Evolutionary conservation across 2,888 invertebrate species (phyloP), one percentile per base, ranked within the genome.

Genomic region (Plagiodera versicolora): DNA sequence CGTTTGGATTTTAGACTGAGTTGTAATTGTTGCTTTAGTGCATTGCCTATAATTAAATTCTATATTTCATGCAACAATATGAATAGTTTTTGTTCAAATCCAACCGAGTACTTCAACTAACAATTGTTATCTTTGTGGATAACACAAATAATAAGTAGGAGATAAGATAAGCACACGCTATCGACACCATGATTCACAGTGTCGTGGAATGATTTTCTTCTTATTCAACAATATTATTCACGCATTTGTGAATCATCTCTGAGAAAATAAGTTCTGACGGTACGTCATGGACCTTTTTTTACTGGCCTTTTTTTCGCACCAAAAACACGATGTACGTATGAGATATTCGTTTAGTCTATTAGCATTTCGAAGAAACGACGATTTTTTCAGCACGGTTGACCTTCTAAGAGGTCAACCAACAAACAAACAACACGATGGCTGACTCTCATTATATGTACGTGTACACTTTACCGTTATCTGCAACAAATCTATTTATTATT

Each of bases 401-500:
- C 67, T 67, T 57, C 30, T 59, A 56, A 52, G 56, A 55, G 39
- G 39, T 14, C 39, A 39, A n/a, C n/a, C n/a, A n/a, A n/a, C n/a
- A n/a, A n/a, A n/a, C n/a, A n/a, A n/a, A n/a, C n/a, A n/a, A 39
- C 44, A 44, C 44, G 53, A 53, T 44, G 44, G 35, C 53, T 53
- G 20, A 60, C 61, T 61, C 66, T 58, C 68, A 64, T n/a, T n/a
- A n/a, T 68, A 64, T 64, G 61, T 64, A 67, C 65, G 66, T 66
- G 67, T 63, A 67, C 63, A 62, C 10, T 55, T 49, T 64, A 65
- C 70, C 70, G 70, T 69, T 70, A 64, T 19, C 14, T 48, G 49
- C 69, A 66, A 60, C 67, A 62, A 69, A 70, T 70, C 68, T 69
- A 67, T 68, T 69, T 53, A 44, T 53, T 53, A 69, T 70, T 69